These are phyloP conservation scores for Leptinotarsa peninsularis DNA, from an alignment of 2,888 invertebrate genomes.

Conservation along the genomic window DNA sequence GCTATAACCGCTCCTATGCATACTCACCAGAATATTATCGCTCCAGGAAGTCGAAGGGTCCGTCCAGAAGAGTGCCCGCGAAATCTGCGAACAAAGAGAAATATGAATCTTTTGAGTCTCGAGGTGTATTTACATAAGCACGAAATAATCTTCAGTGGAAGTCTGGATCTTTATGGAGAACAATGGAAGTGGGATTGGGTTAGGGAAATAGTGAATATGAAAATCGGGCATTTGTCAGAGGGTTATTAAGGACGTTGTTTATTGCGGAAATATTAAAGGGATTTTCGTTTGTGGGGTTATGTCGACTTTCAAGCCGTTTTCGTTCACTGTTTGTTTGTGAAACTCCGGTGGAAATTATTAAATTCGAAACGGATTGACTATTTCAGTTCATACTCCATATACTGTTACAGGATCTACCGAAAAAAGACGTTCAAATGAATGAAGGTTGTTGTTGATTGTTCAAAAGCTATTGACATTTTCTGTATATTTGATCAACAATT, in stretches of 20 bases:
- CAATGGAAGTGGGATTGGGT: constrained; percentile 38
- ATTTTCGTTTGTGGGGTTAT: constrained; percentile 10
- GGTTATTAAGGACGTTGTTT: constrained; percentile 30
- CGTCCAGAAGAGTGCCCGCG: constrained; percentile 32
- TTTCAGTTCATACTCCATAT: too few relatives aligned
- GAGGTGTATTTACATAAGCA: constrained; percentile 45
- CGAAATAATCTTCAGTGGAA: constrained; percentile 42
- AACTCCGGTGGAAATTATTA: not conserved
- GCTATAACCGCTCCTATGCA: constrained; percentile 9
- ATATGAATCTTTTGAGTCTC: constrained; percentile 41
- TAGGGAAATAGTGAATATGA: constrained; percentile 32
- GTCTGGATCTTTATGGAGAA: constrained; percentile 43
- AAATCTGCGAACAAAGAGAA: constrained; percentile 42
- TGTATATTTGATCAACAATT: too few relatives aligned
- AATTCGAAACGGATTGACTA: too few relatives aligned
- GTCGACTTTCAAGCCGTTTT: not conserved
- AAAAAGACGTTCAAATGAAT: too few relatives aligned
- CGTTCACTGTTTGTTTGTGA: not conserved
- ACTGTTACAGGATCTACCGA: too few relatives aligned
- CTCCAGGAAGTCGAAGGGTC: constrained; percentile 24
- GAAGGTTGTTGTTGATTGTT: too few relatives aligned
- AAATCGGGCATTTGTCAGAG: constrained; percentile 28
- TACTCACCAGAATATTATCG: constrained; percentile 32
- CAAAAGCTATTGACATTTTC: too few relatives aligned
- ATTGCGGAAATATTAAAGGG: constrained; percentile 39